Percentiles rank a stretch among this genome's conserved stretches.
These are phyloP conservation scores for Chlorodrepanis virens DNA, from an alignment of 2,113 vertebrate genomes.

Conservation along the genomic window DNA sequence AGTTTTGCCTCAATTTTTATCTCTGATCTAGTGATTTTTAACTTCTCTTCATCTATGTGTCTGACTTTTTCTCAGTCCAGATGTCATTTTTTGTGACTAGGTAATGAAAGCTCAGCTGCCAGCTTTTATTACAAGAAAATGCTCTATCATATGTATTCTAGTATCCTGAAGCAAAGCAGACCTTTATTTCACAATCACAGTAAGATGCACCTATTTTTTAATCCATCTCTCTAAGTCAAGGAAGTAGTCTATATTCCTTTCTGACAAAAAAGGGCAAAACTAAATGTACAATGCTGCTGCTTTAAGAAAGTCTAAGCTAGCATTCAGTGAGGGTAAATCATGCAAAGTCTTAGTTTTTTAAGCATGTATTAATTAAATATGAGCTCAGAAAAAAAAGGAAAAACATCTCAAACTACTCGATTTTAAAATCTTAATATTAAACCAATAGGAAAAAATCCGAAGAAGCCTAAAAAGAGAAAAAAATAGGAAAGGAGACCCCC, in stretches of 20 bases:
- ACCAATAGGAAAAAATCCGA: not conserved
- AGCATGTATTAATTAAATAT: not conserved
- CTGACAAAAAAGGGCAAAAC: slow-evolving; percentile 24
- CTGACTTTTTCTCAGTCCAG: slow-evolving; percentile 36
- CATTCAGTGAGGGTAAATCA: not conserved
- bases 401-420: not conserved
- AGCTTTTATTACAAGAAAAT: slow-evolving; percentile 58
- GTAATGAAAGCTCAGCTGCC: slow-evolving; percentile 56
- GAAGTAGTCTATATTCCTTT: slow-evolving; percentile 31
- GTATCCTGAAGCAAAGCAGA: slow-evolving; percentile 58
- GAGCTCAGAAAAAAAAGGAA: slow-evolving; percentile 43
- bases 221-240: slow-evolving; percentile 38
- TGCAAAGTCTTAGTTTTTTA: not conserved
- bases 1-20: not conserved
- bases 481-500: not conserved
- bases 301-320: slow-evolving; percentile 47
- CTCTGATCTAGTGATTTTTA: slow-evolving; percentile 14
- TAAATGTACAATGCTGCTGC: slow-evolving; percentile 40
- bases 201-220: slow-evolving; percentile 53
- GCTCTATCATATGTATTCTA: slow-evolving; percentile 44
- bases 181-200: slow-evolving; percentile 52
- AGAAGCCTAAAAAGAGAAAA: not conserved
- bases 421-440: not conserved
- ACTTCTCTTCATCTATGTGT: not conserved
- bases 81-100: slow-evolving; percentile 44